Percentiles rank a stretch among this genome's conserved stretches.
Conservation (phyloP, 1,140 invertebrate species). For the Bactericera cockerelli region DNA sequence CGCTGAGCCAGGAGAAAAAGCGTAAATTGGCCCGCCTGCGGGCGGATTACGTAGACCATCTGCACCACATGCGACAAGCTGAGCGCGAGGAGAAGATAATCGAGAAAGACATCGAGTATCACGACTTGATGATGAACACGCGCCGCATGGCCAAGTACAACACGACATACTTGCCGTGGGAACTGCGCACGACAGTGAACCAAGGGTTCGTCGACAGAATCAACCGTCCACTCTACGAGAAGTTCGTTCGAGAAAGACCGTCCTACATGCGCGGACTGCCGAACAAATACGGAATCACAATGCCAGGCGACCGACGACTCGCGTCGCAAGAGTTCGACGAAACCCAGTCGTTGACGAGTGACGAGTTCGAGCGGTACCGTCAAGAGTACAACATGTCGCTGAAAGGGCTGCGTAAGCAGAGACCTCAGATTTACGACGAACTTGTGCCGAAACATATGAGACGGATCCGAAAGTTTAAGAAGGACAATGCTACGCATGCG, state of each 20-base stretch:
- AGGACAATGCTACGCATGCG: too few species aligned
- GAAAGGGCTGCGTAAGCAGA: neutral
- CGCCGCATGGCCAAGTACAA: neutral
- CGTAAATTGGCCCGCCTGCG: neutral
- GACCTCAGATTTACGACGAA: neutral
- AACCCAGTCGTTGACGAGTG: neutral
- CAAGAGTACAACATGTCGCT: neutral
- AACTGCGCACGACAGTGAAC: neutral
- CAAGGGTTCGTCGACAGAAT: slow-evolving; percentile 1
- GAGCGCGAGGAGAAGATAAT: neutral
- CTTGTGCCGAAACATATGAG: neutral
- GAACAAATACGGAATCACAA: neutral
- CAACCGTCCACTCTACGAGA: neutral
- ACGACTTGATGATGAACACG: neutral
- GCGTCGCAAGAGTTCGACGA: neutral
- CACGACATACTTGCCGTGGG: neutral
- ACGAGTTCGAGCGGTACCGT: neutral
- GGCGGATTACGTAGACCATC: neutral
- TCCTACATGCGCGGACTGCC: neutral
- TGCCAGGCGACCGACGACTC: neutral
- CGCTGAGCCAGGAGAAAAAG: neutral
- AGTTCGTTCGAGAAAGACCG: neutral
- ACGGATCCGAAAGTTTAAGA: neutral
- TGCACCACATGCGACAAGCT: neutral
- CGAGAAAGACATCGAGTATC: neutral